Conservation (phyloP, 2,888 invertebrate genomes). For the Acrobasis suavella region DNA sequence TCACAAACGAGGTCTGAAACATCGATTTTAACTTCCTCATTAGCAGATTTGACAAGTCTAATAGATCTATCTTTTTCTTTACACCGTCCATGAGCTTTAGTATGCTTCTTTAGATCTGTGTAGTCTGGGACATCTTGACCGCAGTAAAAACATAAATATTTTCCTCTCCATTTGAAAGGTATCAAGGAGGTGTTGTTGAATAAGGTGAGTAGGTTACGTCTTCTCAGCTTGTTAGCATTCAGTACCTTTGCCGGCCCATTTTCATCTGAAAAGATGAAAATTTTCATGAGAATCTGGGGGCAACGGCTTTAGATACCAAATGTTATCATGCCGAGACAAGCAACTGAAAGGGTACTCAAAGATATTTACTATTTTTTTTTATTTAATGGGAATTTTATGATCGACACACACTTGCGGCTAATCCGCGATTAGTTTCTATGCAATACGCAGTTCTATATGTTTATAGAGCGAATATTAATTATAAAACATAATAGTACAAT, state of each 20-base stretch:
- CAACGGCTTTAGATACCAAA: constrained; percentile 11
- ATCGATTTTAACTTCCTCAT: constrained; percentile 66
- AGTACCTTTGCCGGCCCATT: constrained; percentile 48
- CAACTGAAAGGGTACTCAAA: not conserved
- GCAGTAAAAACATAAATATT: constrained; percentile 70
- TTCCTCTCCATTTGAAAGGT: constrained; percentile 70
- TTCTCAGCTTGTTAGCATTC: constrained; percentile 45
- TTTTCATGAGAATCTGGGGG: constrained; percentile 37
- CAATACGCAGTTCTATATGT: too few species aligned
- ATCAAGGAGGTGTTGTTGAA: constrained; percentile 70
- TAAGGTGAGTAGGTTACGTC: constrained; percentile 59
- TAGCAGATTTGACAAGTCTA: constrained; percentile 52
- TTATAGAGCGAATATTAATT: too few species aligned
- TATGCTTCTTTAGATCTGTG: constrained; percentile 53
- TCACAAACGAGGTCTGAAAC: constrained; percentile 60
- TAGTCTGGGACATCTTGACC: constrained; percentile 51
- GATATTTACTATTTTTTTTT: too few species aligned
- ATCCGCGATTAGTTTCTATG: too few species aligned
- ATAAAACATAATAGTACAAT: too few species aligned
- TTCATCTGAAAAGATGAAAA: constrained; percentile 72
- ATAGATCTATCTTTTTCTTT: constrained; percentile 53
- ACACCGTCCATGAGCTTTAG: constrained; percentile 54
- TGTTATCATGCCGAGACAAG: not conserved
- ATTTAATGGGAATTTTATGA: too few species aligned
- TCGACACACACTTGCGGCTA: too few species aligned